Evolutionary conservation across 2,888 invertebrate genomes (phyloP), one percentile per base, ranked within the genome.

Genomic region (Stegana nigrithorax): DNA sequence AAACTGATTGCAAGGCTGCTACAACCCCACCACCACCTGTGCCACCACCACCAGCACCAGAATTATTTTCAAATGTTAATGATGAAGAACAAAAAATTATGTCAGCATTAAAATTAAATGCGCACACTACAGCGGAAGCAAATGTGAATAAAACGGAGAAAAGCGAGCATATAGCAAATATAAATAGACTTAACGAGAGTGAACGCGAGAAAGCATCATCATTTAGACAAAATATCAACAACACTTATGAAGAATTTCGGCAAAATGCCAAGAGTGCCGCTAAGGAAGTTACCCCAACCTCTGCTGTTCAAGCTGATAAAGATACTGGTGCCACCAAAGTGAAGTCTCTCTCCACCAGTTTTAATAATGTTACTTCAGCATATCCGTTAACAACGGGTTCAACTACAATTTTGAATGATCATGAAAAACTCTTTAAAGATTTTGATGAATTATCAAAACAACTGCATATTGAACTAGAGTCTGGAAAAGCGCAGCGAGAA

Each of bases 71-170:
- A 6, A 32, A n/a, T 29, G 62, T 66, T 59, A 42, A 59, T 12
- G 59, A 59, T 47, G 67, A 62, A 21, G 70, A 45, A 19, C 19
- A 59, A 53, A 51, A 78, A 69, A 84, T 83, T 81, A 83, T 81
- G 83, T 83, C 83, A 84, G 83, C 81, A 71, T 74, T 80, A 70
- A 85, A 85, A 78, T 83, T 83, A 84, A 84, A 84, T 65, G n/a
- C n/a, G n/a, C n/a, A n/a, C n/a, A 72, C 56, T 36, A 36, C 58
- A 42, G 14, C 47, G 39, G 17, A 44, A 17, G 50, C 36, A 12
- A 36, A 27, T 14, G 47, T 47, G 45, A 47, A n/a, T 19, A 27
- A 12, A 5, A 67, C 73, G 44, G 69, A 72, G 44, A 64, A 47
- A 21, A 36, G 19, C 42, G 58, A 59, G 59, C 27, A 25, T 25